phyloP scores from a whole-genome alignment of 2,888 invertebrate genomes.

The Chymomyza amoena region DNA sequence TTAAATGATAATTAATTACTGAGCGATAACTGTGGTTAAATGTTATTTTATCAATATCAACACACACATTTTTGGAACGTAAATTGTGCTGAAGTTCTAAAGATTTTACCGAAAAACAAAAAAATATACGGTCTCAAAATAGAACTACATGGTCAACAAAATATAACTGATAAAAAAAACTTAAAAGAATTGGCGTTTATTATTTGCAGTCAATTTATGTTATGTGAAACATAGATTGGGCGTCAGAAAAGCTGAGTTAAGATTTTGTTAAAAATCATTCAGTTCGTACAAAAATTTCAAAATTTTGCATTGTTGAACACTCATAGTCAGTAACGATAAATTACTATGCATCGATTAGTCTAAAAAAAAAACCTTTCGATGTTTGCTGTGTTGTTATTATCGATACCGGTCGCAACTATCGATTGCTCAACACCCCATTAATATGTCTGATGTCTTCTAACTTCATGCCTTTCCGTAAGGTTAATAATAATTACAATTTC shows the following conservation, averaged over 20 bases:
- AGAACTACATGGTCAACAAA: neutral
- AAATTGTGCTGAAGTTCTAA: neutral
- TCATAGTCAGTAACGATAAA: no score
- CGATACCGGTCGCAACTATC: neutral
- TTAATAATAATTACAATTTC: neutral
- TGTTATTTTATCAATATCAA: slow-evolving; percentile 13
- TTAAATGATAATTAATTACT: slow-evolving; percentile 62
- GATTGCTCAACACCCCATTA: neutral
- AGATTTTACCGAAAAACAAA: neutral
- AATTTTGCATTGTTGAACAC: neutral
- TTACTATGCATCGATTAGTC: neutral
- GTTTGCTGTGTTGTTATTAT: neutral
- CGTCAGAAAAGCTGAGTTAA: no score
- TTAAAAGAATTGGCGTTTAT: no score
- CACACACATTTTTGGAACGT: neutral
- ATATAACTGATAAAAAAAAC: neutral
- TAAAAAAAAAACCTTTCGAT: neutral
- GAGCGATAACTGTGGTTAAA: slow-evolving; percentile 62
- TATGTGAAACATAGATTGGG: no score
- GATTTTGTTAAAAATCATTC: no score
- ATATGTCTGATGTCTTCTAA: neutral
- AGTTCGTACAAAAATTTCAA: no score
- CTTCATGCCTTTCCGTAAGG: neutral
- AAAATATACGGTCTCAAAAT: neutral
- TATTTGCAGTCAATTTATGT: no score